Evolutionary conservation across 2,113 vertebrate genomes (phyloP).

Genomic region (Neodon shergylaensis): DNA sequence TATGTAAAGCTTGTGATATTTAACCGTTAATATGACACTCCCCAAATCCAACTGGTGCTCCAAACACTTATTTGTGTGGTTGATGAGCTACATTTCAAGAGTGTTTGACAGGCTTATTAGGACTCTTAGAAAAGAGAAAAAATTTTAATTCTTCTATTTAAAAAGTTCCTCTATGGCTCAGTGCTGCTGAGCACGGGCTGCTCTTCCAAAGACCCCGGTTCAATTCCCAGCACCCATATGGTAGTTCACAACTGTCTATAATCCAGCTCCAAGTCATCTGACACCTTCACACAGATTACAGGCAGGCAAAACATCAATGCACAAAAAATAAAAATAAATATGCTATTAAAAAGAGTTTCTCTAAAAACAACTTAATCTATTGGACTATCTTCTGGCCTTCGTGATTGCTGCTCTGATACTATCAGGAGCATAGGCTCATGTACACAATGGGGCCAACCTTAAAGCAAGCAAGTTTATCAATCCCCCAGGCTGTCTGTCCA

Average conservation of each 20-base stretch:
- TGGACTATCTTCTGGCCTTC: background rate
- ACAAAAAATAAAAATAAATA: background rate
- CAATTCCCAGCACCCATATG: background rate
- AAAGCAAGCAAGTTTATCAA: background rate
- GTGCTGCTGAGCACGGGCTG: background rate
- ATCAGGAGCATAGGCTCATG: background rate
- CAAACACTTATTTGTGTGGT: background rate
- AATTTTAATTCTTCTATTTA: background rate
- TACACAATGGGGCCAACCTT: background rate
- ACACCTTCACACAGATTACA: background rate
- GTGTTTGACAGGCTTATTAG: background rate
- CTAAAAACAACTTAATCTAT: background rate
- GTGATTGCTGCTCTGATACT: background rate
- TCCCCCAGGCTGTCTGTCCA: background rate
- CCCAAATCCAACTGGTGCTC: background rate
- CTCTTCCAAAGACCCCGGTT: background rate
- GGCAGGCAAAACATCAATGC: background rate
- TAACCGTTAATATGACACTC: background rate
- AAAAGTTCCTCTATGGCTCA: background rate
- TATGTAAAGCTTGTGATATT: background rate
- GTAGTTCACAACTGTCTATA: background rate
- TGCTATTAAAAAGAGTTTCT: background rate
- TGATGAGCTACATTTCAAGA: background rate
- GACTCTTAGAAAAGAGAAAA: background rate
- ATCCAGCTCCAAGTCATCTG: background rate